A percentile compares a stretch with the other conserved stretches of the same genome.
Evolutionary conservation across 2,113 vertebrate species (phyloP).

Genomic region (Loxodonta africana): DNA sequence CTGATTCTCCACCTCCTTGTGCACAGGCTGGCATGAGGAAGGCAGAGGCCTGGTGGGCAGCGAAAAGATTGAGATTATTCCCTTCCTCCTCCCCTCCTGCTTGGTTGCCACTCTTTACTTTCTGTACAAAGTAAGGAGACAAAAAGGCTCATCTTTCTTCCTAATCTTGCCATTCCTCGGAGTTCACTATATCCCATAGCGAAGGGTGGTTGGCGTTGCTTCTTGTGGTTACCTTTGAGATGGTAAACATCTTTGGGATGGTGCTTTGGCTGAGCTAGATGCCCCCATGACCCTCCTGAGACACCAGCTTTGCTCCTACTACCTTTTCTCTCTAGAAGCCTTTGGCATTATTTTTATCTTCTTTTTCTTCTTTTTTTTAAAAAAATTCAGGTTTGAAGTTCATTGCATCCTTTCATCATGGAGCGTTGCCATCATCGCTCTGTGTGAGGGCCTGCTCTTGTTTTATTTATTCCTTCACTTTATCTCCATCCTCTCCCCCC

Average conservation of each 20-base stretch:
- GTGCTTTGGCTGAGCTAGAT: neutral
- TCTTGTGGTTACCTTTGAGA: neutral
- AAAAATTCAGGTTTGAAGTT: neutral
- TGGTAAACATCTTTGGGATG: neutral
- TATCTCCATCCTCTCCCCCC: neutral
- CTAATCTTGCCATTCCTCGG: neutral
- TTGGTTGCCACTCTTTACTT: neutral
- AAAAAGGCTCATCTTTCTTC: neutral
- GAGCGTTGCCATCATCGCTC: neutral
- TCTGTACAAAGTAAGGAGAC: neutral
- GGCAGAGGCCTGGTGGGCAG: too few species aligned
- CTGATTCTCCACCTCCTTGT: neutral
- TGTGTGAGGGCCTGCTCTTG: neutral
- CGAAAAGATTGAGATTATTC: fast-evolving
- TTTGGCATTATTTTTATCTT: neutral
- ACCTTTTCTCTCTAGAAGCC: neutral
- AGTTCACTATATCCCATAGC: neutral
- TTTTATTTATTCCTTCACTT: slow-evolving; percentile 73
- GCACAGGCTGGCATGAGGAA: fast-evolving
- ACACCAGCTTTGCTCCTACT: too few species aligned
- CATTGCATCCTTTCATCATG: neutral
- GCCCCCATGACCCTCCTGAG: neutral
- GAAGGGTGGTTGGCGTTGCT: fast-evolving
- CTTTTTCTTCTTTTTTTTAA: neutral
- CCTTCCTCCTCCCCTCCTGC: fast-evolving